Base-by-base conservation (phyloP, 1,140 invertebrate species). In the Gryon sp. region DNA sequence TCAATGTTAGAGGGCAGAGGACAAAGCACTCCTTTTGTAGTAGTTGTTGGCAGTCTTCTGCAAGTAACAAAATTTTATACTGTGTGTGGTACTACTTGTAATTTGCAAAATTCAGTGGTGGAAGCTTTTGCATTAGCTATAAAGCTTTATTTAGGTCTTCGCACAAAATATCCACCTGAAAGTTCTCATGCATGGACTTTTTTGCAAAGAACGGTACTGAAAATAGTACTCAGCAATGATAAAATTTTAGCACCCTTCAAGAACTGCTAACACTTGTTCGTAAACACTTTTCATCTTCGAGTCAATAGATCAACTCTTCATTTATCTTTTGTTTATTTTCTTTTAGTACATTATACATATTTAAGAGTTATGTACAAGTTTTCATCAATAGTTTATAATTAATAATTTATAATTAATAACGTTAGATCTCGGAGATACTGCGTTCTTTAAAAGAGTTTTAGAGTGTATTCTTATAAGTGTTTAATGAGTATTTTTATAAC, bases 71-170 rank as follows among this genome's bases (percentile, higher is more conserved):
- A 12, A 43, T 6, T 57, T 28, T 16, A 18, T 8, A 57, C 53
- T 20, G 36, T 57, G 12, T 57, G 11, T 57, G 24, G 26, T 18
- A 8, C 14, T 19, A 2, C 32, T 9, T 32, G 9, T 30, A 9
- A 19, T 12, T 8, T n/a, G 7, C 38, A 57, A 41, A 28, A 57
- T 4, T 57, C 53, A 41, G n/a, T 18, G 5, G 20, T 43, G 7
- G 53, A 41, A 30, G 53, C 36, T 12, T 41, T 57, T 20, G 53
- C 2, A 19, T 6, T 43, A 14, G 38, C 53, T 2, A 19, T 32
- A 30, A 41, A 57, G 32, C 14, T 57, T 43, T 57, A 57, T 57
- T 20, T 57, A 41, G 53, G 12, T 12, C 53, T 57, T 1, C 32
- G 15, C 5, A 41, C 24, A 8, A 32, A 43, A 20, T 57, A 57